Base-by-base conservation (phyloP, 2,888 invertebrate species). In the Tipula helvola region DNA sequence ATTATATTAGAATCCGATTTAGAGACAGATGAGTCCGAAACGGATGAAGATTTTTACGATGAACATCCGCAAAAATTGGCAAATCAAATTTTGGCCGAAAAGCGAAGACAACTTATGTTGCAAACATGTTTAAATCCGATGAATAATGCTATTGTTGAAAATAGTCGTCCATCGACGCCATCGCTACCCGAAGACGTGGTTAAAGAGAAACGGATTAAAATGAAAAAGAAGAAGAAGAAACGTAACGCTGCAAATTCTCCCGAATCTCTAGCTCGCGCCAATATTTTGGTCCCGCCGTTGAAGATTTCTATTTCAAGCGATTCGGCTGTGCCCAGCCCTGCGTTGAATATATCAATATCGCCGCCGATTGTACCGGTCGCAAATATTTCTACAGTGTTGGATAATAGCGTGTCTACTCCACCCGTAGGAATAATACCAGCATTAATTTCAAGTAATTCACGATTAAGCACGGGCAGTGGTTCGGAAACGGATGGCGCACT, bases 21-120 rank as follows among this genome's bases (percentile, higher is more conserved):
- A 86, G 96, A 97, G 89, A 97, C 97, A 0, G 95, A 95, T 16
- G 96, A 97, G 90, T 95, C 96, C 86, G 96, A 96, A 88, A 96
- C 96, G 0, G 97, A 97, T 90, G 97, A 97, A 92, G 97, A 97
- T 89, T 97, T 97, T 91, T 97, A 97, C 90, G 97, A 97, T 90
- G 94, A 96, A 89, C 94, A 96, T 90, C 97, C 97, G 0, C 96
- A 96, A 89, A 93, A 93, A 89, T 90, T 95, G 87, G 96, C 95
- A 1, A 95, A 93, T 88, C 95, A 96, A 90, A 89, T 96, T 87
- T 90, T 96, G 86, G 95, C 94, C 12, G 96, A 96, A 89, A 96
- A 96, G 90, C 93, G 96, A 3, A 95, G 95, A 88, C 95, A 95
- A 88, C 90, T 95, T 87, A 90, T 95, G 90, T 91, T 93, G 86